Evolutionary conservation across 2,888 invertebrate genomes (phyloP).

Genomic region (Apamea epomidion): DNA sequence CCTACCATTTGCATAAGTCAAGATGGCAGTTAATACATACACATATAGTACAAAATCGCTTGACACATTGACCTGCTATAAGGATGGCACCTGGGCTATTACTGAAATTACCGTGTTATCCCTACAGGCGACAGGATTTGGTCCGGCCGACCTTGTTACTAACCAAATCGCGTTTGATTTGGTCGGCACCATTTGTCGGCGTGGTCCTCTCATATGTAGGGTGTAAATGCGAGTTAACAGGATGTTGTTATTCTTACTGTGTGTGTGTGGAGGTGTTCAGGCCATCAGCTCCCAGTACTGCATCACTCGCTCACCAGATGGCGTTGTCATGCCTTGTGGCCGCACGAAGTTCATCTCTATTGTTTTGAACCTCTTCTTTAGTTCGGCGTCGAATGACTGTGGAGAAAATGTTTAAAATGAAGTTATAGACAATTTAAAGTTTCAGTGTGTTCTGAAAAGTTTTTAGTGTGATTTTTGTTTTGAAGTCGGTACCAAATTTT

Average conservation of each 20-base stretch:
- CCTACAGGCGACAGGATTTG: conserved; percentile 60
- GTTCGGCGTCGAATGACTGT: conserved; percentile 94
- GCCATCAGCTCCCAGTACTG: conserved; percentile 92
- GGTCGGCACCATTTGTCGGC: conserved; percentile 25
- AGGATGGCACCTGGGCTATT: not conserved
- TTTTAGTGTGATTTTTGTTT: not conserved
- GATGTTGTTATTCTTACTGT: conserved; percentile 39
- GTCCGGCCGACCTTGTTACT: conserved; percentile 54
- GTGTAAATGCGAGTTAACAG: conserved; percentile 60
- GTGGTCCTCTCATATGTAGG: conserved; percentile 46
- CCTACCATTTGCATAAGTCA: not conserved
- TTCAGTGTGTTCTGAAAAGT: not conserved
- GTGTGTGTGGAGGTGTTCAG: conserved; percentile 68
- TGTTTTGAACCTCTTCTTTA: conserved; percentile 93
- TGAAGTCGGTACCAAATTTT: not conserved
- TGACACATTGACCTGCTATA: not conserved
- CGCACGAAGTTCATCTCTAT: conserved; percentile 94
- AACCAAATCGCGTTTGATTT: conserved; percentile 30
- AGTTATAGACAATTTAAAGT: not conserved
- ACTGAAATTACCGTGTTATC: conserved; percentile 36
- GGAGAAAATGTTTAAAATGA: not conserved
- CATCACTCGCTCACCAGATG: conserved; percentile 91
- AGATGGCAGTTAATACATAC: conserved; percentile 12
- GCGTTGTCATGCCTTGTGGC: conserved; percentile 91
- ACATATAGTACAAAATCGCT: conserved; percentile 21